Base-by-base conservation (phyloP, 2,888 invertebrate genomes). In the Acrobasis suavella region DNA sequence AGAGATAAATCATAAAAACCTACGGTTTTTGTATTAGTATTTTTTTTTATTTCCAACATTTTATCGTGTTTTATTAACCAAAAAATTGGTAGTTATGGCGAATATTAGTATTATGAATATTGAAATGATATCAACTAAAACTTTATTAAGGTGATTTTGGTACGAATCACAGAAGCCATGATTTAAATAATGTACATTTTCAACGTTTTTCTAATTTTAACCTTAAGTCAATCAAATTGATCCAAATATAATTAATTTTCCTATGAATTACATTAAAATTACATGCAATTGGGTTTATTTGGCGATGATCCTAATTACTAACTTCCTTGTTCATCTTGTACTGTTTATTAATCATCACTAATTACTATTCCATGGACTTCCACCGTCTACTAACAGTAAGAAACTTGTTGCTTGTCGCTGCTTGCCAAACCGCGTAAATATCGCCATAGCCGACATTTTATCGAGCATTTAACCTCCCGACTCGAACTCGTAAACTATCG, bases 361-460 rank as follows among this genome's bases (percentile, higher is more conserved):
- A 46, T 46, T n/a, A 12, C 46, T 12, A 46, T 46, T 1, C 42
- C 14, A 42, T 42, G 14, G 42, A 42, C 37, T 54, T 38, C 22
- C 42, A 42, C 16, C 42, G 22, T 22, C 55, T 16, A n/a, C 6
- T 10, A 16, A 37, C 9, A 16, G 42, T 42, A 46, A 42, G 56
- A 56, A 56, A 56, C 56, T 56, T 56, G 56, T 56, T 56, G 56
- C 56, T 16, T 17, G 56, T 56, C 56, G 52, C 42, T 42, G 17
- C 42, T 42, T 56, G 56, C 56, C 56, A 56, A 42, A 17, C 38
- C 56, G 42, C 56, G 56, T 56, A 16, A 42, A 54, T 54, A 38
- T 51, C 14, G 12, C 42, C 56, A 42, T 22, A 16, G 17, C 56
- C 42, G 46, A 46, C 15, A 56, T 42, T 56, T 56, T 56, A 56